Evolutionary conservation across 2,888 invertebrate genomes (phyloP), one percentile per base, ranked within the genome.

Genomic region (Herminia tarsipennalis): DNA sequence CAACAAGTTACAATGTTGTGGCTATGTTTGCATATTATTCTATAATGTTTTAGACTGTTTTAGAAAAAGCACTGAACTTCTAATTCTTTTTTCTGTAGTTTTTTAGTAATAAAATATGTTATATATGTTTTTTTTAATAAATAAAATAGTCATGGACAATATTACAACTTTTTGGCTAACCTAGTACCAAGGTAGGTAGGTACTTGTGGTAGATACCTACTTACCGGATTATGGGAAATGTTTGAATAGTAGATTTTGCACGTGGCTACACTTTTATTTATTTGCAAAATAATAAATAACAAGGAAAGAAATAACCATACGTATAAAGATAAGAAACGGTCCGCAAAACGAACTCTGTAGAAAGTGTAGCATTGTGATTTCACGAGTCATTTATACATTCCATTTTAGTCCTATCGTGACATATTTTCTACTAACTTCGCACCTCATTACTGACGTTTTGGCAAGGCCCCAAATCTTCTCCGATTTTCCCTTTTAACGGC

Each of bases 371-470:
- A 40, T 59, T 59, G 34, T 35, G 42, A 59, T 59, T 64, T 50
- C 37, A 59, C 44, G 37, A 17, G 28, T 45, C 50, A 64, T 59
- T 55, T 39, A 42, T 20, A 39, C 5, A 18, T 49, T 47, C 41
- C 22, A 32, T 39, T 59, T 17, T 28, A 21, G 29, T 45, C 27
- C 41, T 16, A 17, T 21, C 24, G 13, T 28, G 45, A 43, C 60
- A 43, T 64, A 56, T 64, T 61, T 28, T 41, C 28, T 22, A 34
- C 36, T 46, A 46, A 33, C 47, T 47, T 60, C 35, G 27, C 49
- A 60, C 39, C 48, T 60, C 41, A 45, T 65, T 65, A 64, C 42
- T 25, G 29, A 21, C 35, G 28, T 48, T 60, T 60, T 63, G 62
- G 62, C 62, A 42, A 36, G 17, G 25, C 14, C 21, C 62, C 66